Percentiles rank a stretch among this genome's conserved stretches.
Conservation (phyloP, 1,140 invertebrate genomes). For the Drosophila triauraria region DNA sequence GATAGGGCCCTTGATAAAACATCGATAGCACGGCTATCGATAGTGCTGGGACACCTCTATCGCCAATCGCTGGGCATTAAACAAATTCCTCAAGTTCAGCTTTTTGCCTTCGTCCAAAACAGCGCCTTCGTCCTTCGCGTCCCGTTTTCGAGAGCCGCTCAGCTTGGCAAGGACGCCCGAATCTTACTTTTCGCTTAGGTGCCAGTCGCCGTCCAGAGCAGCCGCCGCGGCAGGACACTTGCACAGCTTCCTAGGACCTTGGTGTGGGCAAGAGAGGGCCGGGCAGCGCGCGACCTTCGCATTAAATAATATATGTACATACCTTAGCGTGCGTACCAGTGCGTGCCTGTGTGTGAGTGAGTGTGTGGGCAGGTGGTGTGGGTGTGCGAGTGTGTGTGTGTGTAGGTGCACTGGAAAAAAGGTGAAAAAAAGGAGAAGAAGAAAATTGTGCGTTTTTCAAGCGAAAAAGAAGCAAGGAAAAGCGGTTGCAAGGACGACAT, state of each 20-base stretch:
- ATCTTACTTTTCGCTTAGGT: background rate
- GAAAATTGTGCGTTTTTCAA: background rate
- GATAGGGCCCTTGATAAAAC: background rate
- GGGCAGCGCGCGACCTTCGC: slow-evolving; percentile 36
- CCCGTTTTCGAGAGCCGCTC: background rate
- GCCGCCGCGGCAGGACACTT: slow-evolving; percentile 6
- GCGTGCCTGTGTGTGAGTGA: slow-evolving; percentile 1
- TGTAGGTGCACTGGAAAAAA: slow-evolving; percentile 45
- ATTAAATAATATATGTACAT: slow-evolving; percentile 46
- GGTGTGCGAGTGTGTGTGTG: slow-evolving; percentile 35
- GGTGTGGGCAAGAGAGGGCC: slow-evolving; percentile 3
- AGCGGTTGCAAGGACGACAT: slow-evolving; percentile 24
- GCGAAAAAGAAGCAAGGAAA: background rate
- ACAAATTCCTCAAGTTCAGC: slow-evolving; percentile 1
- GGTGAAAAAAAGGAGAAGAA: background rate
- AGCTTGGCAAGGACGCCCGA: slow-evolving; percentile 1
- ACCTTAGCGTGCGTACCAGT: slow-evolving; percentile 22
- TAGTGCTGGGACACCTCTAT: slow-evolving; percentile 1
- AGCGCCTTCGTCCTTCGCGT: slow-evolving; percentile 3
- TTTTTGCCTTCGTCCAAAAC: slow-evolving; percentile 2
- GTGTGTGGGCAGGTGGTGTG: slow-evolving; percentile 30
- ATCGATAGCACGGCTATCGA: background rate
- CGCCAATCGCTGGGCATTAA: background rate
- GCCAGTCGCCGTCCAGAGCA: background rate
- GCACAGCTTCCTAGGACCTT: slow-evolving; percentile 11